Evolutionary conservation across 2,797 vertebrate species (phyloP), one percentile per base, ranked within the genome.

Genomic region (Cyprinodon diabolis): DNA sequence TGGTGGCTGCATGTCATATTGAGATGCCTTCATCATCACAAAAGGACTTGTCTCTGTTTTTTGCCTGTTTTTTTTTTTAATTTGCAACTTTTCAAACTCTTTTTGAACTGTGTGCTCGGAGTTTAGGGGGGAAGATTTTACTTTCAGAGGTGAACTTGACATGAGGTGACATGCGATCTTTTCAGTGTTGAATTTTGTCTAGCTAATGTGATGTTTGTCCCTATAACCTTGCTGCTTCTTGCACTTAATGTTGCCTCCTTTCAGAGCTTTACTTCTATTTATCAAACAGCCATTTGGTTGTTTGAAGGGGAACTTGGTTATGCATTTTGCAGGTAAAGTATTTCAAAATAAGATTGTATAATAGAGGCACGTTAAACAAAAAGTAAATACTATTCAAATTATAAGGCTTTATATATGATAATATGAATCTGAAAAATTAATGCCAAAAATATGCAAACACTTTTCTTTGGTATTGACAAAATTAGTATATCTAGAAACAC

Each of bases 1-100:
- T 82, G 90, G 87, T 90, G 92, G 92, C 93, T 83, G 79, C 88
- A 83, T 92, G 94, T 94, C 92, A 90, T 88, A 92, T 83, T 82
- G 89, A 87, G 85, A 92, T 87, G 76, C 90, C 84, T 92, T 90
- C 80, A 80, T 90, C 81, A 80, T 87, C 90, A 90, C 87, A 80
- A 93, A 92, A 90, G 80, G 75, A 70, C 82, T 89, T 73, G 47
- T 85, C 82, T 87, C 83, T 75, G 76, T 83, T 85, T 86, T 86
- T 74, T 69, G 43, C 76, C 71, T 65, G 69, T 80, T 55, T 76
- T 58, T 58, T 54, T 62, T 63, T 69, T 57, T 68, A 81, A 79
- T 89, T 86, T 86, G 76, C 72, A 74, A 57, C 66, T 85, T 89
- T 86, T 82, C 75, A 86, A 79, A 89, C 84, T 76, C 68, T 86